These are phyloP conservation scores for Callipepla squamata DNA, from an alignment of 2,113 vertebrate species.

Conservation along the genomic window DNA sequence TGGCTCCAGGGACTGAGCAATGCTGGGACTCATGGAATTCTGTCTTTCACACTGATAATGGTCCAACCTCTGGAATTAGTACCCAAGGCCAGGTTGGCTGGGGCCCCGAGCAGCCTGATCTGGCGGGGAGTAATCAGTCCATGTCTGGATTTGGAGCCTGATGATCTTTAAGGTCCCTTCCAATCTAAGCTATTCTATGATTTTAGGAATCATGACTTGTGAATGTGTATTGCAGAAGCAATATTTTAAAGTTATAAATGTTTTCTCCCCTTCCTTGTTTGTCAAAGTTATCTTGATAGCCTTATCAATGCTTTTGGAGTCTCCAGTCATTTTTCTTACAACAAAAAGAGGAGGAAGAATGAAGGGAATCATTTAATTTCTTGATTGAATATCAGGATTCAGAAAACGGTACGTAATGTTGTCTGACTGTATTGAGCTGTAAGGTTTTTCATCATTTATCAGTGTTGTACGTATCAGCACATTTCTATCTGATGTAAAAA, in stretches of 20 bases:
- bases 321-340: conserved; percentile 42
- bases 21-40: not conserved
- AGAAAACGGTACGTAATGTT: not conserved
- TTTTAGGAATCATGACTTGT: not conserved
- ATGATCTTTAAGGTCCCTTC: too few relatives aligned
- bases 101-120: too few relatives aligned
- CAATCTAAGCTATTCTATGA: too few relatives aligned
- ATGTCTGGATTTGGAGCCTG: too few relatives aligned
- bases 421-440: not conserved
- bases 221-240: not conserved
- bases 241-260: not conserved
- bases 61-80: not conserved
- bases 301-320: conserved; percentile 51
- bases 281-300: conserved; percentile 15
- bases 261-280: conserved; percentile 34
- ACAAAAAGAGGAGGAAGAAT: conserved; percentile 34
- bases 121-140: too few relatives aligned
- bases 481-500: not conserved
- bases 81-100: too few relatives aligned
- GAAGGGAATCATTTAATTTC: conserved; percentile 24
- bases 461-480: not conserved
- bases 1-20: not conserved
- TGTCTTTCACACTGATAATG: rapidly evolving
- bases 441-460: not conserved
- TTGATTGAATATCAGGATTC: conserved; percentile 20